Conservation (phyloP, 2,888 invertebrate genomes). For the Melolontha melolontha region DNA sequence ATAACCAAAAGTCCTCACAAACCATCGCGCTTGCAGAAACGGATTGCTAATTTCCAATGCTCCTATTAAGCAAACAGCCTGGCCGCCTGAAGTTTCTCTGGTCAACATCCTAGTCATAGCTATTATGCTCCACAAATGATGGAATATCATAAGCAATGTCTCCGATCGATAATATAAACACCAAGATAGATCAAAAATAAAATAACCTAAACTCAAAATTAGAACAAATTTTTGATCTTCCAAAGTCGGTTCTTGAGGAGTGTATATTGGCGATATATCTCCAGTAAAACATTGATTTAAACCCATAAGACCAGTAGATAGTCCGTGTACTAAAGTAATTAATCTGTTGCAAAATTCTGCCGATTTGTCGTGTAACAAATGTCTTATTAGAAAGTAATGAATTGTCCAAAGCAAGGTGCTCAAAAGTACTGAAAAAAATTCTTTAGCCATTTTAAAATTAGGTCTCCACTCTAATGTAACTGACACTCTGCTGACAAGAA, state of each 20-base stretch:
- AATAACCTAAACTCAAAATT: constrained; percentile 73
- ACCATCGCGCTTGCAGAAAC: constrained; percentile 73
- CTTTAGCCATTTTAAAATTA: constrained; percentile 4
- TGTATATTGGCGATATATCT: constrained; percentile 56
- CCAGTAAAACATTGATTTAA: constrained; percentile 59
- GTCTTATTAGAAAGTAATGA: constrained; percentile 49
- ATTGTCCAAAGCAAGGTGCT: constrained; percentile 53
- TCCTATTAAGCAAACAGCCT: constrained; percentile 69
- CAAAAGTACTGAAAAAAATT: constrained; percentile 11
- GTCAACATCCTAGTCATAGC: constrained; percentile 69
- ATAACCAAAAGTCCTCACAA: constrained; percentile 68
- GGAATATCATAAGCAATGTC: constrained; percentile 68
- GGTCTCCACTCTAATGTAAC: not conserved
- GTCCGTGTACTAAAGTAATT: constrained; percentile 58
- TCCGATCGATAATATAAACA: constrained; percentile 69
- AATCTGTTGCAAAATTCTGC: constrained; percentile 56
- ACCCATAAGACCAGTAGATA: constrained; percentile 55
- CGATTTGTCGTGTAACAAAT: constrained; percentile 48
- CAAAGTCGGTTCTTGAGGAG: constrained; percentile 56
- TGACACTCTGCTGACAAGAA: constrained; percentile 15
- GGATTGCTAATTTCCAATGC: constrained; percentile 74
- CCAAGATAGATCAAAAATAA: constrained; percentile 73
- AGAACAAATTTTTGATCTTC: constrained; percentile 58
- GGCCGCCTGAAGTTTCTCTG: constrained; percentile 67
- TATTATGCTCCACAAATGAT: constrained; percentile 68